Evolutionary conservation across 2,797 vertebrate species (phyloP).

Genomic region (Gila robusta): DNA sequence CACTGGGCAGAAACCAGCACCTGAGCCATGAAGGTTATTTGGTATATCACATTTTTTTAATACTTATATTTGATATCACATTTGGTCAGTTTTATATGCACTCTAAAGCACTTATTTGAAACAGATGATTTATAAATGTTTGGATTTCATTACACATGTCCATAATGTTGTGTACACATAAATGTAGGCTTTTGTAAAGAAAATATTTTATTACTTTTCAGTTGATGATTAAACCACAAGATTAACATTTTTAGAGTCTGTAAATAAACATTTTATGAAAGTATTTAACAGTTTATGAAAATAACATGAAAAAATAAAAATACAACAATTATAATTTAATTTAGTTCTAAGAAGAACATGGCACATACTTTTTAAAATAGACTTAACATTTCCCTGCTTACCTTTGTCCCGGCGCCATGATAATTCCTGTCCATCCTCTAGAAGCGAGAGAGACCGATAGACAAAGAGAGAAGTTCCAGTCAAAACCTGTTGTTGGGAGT

Average conservation of each 20-base stretch:
- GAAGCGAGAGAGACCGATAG: constrained; percentile 48
- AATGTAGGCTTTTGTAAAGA: not conserved
- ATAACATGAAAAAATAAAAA: not conserved
- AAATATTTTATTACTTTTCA: not conserved
- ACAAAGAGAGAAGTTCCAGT: constrained; percentile 47
- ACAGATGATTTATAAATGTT: not conserved
- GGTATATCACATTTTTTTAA: not conserved
- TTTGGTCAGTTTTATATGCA: not conserved
- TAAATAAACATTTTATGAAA: not conserved
- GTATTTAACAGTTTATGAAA: not conserved
- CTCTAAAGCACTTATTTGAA: not conserved
- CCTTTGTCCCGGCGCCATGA: constrained; percentile 55
- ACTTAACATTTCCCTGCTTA: not conserved
- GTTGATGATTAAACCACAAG: not conserved
- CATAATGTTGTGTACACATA: not conserved
- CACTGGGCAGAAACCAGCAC: not conserved
- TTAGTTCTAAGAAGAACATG: not conserved
- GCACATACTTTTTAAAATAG: not conserved
- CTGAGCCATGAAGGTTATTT: not conserved
- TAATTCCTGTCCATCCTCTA: constrained; percentile 54
- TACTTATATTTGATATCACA: not conserved
- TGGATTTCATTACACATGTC: not conserved
- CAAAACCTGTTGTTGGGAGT: constrained; percentile 40
- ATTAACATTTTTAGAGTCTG: not conserved
- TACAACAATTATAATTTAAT: not conserved